Conservation (phyloP, 2,888 invertebrate genomes). For the Dione vanillae region DNA sequence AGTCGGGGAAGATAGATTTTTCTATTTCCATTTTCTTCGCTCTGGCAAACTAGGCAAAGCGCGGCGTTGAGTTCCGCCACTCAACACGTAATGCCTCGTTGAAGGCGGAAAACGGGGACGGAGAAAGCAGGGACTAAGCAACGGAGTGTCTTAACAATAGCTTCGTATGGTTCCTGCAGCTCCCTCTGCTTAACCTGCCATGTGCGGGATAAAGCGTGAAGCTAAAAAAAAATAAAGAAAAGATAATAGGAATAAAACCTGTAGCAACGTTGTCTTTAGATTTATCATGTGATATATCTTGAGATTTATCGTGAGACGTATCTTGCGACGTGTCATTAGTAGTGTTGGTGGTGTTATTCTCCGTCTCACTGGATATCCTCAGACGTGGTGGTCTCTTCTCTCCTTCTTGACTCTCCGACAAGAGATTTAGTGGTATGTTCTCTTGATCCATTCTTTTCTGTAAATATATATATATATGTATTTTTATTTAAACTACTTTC, state of each 20-base stretch:
- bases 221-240: neutral
- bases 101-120: too few species aligned
- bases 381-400: slow-evolving; percentile 54
- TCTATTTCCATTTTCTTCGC: too few species aligned
- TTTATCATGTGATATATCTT: slow-evolving; percentile 42
- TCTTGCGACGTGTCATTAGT: slow-evolving; percentile 55
- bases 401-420: slow-evolving; percentile 56
- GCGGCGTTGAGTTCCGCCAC: too few species aligned
- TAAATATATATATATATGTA: slow-evolving; percentile 37
- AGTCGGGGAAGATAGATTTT: too few species aligned
- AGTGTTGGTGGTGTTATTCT: slow-evolving; percentile 54
- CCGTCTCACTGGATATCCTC: slow-evolving; percentile 65
- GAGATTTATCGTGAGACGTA: slow-evolving; percentile 49
- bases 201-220: neutral
- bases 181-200: too few species aligned
- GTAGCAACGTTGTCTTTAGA: slow-evolving; percentile 27
- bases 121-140: too few species aligned
- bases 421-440: slow-evolving; percentile 63
- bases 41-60: too few species aligned
- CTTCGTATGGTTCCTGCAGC: too few species aligned
- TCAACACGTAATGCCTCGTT: too few species aligned
- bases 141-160: too few species aligned
- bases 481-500: too few species aligned
- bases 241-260: neutral
- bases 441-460: slow-evolving; percentile 74